Base-by-base conservation (phyloP, 2,113 vertebrate genomes). In the Gadus chalcogrammus region DNA sequence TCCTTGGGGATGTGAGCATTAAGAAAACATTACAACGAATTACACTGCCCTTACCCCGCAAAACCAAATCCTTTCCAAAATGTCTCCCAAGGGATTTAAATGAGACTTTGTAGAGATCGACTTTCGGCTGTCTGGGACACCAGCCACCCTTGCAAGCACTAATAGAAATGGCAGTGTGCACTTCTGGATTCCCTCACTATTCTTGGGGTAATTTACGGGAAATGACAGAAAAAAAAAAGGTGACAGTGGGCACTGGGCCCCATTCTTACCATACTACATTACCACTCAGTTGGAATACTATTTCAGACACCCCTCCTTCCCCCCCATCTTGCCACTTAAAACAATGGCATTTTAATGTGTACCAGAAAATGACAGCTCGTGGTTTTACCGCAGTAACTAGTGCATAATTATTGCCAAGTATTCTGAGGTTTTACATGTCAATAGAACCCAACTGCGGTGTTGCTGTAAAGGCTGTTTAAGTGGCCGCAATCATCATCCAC, bases 221-320 rank as follows among this genome's bases (percentile, higher is more conserved):
- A 55, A 72, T 20, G 17, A 71, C 65, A 63, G 58, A 22, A 59
- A 24, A n/a, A n/a, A 7, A 59, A 24, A 22, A 20, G 4, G 38
- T 65, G 17, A 66, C 58, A 6, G 18, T 65, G 42, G 64, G 67
- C 70, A 66, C 68, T 17, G 18, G 6, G 15, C 17, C 24, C 20
- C 0, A 15, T 71, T 82, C 8, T 61, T 38, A 15, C 38, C 64
- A 72, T 72, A 74, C 31, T 53, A 20, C 16, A 66, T 77, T 72
- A 74, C 31, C 53, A 48, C 42, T 48, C 42, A 48, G 6, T 12
- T 48, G 42, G 42, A 13, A 48, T 12, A 48, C 42, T 35, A 35
- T 35, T 35, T 35, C 31, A 4, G 31, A 35, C 31, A 35, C 31
- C 31, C 4, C 31, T 35, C 24, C 24, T 35, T 4, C 31, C 31